Conservation (phyloP, 1,140 invertebrate species). For the Leptinotarsa lineolata region DNA sequence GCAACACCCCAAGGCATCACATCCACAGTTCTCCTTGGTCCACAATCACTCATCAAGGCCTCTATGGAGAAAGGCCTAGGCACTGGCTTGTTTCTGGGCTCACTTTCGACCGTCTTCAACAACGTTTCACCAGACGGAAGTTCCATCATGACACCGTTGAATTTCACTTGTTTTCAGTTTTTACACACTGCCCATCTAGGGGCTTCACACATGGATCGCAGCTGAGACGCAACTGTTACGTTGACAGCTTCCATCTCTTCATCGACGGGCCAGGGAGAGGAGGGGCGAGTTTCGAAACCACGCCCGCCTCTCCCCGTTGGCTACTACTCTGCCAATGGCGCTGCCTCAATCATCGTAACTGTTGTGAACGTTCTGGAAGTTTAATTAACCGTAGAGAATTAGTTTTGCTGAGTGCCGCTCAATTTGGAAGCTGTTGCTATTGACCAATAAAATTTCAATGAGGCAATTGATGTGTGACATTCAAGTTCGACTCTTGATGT, state of each 20-base stretch:
- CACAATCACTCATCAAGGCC: conserved; percentile 53
- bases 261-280: conserved; percentile 29
- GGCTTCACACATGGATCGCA: neutral
- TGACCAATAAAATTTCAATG: conserved; percentile 25
- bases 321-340: conserved; percentile 37
- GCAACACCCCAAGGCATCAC: conserved; percentile 37
- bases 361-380: conserved; percentile 40
- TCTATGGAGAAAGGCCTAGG: conserved; percentile 55
- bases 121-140: conserved; percentile 34
- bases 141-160: conserved; percentile 36
- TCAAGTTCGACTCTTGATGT: neutral
- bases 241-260: conserved; percentile 24
- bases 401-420: conserved; percentile 14
- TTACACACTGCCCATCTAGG: neutral
- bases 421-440: conserved; percentile 24
- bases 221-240: conserved; percentile 17
- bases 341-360: conserved; percentile 38
- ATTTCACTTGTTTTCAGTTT: neutral
- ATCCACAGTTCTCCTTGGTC: conserved; percentile 40
- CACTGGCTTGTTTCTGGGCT: conserved; percentile 47
- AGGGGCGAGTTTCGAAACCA: conserved; percentile 17
- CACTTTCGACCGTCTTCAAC: conserved; percentile 7
- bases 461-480: conserved; percentile 2
- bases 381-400: conserved; percentile 46
- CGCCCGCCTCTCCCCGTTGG: conserved; percentile 37